Percentiles rank a stretch among this genome's conserved stretches.
phyloP scores from a whole-genome alignment of 2,797 vertebrate species.

The Melanotaenia maccullochi region DNA sequence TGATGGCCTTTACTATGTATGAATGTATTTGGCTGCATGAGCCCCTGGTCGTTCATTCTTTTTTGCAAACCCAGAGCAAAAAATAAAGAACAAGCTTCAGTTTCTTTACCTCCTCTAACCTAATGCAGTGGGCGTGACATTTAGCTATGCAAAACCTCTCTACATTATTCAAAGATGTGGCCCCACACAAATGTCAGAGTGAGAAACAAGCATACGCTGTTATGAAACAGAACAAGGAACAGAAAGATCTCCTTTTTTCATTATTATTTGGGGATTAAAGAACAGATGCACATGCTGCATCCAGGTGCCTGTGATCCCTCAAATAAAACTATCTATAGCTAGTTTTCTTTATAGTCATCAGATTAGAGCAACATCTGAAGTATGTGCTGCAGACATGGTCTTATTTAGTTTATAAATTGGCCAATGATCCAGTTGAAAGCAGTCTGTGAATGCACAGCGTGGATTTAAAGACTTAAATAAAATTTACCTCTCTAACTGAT shows the following conservation, averaged over 20 bases:
- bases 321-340: slow-evolving; percentile 9
- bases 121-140: slow-evolving; percentile 81
- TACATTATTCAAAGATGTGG: slow-evolving; percentile 78
- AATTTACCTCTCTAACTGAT: slow-evolving; percentile 7
- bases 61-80: slow-evolving; percentile 34
- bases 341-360: not conserved
- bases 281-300: slow-evolving; percentile 28
- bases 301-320: slow-evolving; percentile 27
- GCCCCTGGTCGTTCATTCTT: slow-evolving; percentile 50
- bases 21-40: slow-evolving; percentile 43
- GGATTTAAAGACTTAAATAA: not conserved
- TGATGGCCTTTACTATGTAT: slow-evolving; percentile 67
- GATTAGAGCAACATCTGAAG: not conserved
- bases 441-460: not conserved
- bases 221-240: slow-evolving; percentile 55
- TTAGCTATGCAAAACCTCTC: slow-evolving; percentile 79
- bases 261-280: slow-evolving; percentile 8
- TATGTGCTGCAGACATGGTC: not conserved
- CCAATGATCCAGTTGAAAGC: not conserved
- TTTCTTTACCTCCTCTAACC: slow-evolving; percentile 41
- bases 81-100: slow-evolving; percentile 16
- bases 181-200: slow-evolving; percentile 80
- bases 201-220: slow-evolving; percentile 62
- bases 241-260: slow-evolving; percentile 38
- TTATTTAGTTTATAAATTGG: not conserved